Conservation (phyloP, 2,888 invertebrate species). For the Teleiodes luculella region DNA sequence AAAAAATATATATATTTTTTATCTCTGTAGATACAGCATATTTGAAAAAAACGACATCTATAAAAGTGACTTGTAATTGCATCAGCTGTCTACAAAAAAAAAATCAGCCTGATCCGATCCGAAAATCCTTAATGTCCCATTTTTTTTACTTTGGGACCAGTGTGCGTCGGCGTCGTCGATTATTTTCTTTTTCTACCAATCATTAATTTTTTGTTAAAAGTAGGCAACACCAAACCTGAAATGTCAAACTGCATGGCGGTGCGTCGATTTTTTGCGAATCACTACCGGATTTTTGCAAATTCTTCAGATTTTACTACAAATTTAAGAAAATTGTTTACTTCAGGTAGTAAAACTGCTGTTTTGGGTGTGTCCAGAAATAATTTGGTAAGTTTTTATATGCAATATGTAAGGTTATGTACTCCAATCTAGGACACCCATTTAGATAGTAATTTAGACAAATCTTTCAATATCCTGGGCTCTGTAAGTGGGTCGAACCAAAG, state of each 20-base stretch:
- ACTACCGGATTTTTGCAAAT: conserved; percentile 62
- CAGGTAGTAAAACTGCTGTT: conserved; percentile 24
- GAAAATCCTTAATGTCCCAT: no score
- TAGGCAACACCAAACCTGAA: conserved; percentile 34
- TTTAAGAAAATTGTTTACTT: conserved; percentile 31
- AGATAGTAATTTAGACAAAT: not conserved
- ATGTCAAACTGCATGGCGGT: conserved; percentile 66
- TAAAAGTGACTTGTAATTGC: no score
- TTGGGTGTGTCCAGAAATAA: conserved; percentile 27
- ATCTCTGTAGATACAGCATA: no score
- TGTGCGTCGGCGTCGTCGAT: no score
- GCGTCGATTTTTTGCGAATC: conserved; percentile 72
- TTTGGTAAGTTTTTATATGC: conserved; percentile 39
- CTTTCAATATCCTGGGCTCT: not conserved
- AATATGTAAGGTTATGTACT: not conserved
- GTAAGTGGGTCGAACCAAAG: not conserved
- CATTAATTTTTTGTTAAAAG: not conserved
- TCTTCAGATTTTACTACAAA: conserved; percentile 47
- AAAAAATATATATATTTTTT: no score
- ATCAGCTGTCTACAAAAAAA: no score
- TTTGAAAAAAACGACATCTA: no score
- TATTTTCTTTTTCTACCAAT: not conserved
- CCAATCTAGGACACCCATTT: conserved; percentile 2
- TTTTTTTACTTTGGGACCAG: no score
- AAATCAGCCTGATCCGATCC: no score